Conservation (phyloP, 2,888 invertebrate genomes). For the Strigamia transsilvanica region DNA sequence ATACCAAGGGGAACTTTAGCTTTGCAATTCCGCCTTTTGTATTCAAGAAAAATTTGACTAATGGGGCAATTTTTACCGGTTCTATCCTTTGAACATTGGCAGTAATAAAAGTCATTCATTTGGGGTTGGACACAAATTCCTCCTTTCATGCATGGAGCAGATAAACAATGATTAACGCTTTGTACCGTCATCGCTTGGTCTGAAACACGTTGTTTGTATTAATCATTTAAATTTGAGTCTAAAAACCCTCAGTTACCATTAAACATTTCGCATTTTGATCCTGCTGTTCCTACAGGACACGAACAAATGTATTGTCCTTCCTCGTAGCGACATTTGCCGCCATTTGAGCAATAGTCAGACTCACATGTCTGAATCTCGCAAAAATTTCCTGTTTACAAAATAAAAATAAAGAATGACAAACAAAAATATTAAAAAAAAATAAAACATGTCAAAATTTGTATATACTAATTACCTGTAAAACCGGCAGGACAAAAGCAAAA, state of each 20-base stretch:
- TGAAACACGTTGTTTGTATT: background rate
- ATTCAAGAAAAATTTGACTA: background rate
- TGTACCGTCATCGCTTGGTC: background rate
- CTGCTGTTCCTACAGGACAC: background rate
- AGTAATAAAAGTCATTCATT: background rate
- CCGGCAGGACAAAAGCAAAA: background rate
- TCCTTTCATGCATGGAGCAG: background rate
- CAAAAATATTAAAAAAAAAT: background rate
- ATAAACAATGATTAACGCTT: background rate
- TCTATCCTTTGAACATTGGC: background rate
- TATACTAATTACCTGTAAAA: background rate
- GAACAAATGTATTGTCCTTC: background rate
- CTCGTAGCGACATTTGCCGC: background rate
- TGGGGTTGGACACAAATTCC: background rate
- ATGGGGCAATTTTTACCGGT: background rate
- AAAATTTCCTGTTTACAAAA: background rate
- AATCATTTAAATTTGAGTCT: background rate
- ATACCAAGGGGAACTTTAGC: background rate
- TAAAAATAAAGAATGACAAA: background rate
- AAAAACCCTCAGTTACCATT: background rate
- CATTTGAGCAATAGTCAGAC: slow-evolving; percentile 9
- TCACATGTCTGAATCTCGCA: slow-evolving; percentile 19
- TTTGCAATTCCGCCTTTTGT: background rate
- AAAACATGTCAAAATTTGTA: background rate
- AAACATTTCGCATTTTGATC: background rate